Evolutionary conservation across 1,140 invertebrate species (phyloP).

Genomic region (Sarcophaga peregrina): DNA sequence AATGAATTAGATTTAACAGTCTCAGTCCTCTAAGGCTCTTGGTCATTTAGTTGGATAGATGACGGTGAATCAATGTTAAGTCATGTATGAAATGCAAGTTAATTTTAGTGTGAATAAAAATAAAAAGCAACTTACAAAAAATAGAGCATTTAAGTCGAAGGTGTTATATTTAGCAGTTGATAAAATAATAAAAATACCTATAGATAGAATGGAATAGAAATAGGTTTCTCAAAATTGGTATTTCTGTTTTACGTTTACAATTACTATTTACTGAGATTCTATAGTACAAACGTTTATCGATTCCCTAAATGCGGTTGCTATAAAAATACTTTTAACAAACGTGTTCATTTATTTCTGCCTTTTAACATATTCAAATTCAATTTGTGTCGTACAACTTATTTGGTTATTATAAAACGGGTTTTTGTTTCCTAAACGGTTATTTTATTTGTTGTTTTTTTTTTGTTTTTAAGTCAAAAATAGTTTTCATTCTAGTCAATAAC

Average conservation of each 20-base stretch:
- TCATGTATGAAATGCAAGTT: conserved; percentile 2
- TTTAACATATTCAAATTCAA: conserved; percentile 23
- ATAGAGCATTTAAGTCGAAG: background rate
- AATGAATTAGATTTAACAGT: background rate
- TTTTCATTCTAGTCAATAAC: conserved; percentile 12
- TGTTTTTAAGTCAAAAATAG: conserved; percentile 25
- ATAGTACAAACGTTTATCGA: background rate
- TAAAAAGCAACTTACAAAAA: background rate
- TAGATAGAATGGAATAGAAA: no score
- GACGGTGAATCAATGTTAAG: conserved; percentile 6
- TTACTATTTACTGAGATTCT: no score
- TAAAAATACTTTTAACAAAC: conserved; percentile 13
- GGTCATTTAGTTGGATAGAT: background rate
- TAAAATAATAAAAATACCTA: no score
- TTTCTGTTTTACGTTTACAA: no score
- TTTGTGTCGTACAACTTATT: background rate
- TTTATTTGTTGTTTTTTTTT: conserved; percentile 1
- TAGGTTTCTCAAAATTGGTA: no score
- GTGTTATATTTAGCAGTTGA: background rate
- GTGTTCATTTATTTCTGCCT: background rate
- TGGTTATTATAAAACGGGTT: conserved; percentile 34
- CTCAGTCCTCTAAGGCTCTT: background rate
- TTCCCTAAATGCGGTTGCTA: background rate
- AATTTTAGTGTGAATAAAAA: conserved; percentile 15
- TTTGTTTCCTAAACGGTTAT: no score